Base-by-base conservation (phyloP, 2,113 vertebrate species). In the Pterophyllum scalare region DNA sequence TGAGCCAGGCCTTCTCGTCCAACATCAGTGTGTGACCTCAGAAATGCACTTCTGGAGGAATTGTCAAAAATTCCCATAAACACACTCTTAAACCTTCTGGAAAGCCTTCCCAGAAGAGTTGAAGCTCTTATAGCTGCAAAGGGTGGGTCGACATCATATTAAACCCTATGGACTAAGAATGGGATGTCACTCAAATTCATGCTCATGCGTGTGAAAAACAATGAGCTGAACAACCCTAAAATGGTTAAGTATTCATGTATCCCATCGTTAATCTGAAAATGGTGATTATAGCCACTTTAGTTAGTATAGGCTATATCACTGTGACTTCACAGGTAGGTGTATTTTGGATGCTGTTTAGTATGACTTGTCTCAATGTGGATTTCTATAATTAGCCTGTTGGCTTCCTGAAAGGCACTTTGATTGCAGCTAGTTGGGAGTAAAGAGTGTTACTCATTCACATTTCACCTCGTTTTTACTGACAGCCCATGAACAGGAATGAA, bases 401-500 rank as follows among this genome's bases (percentile, higher is more conserved):
- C 13, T 52, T 33, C 13, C 75, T 13, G 31, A 77, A 43, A 24
- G 20, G 67, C 38, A 52, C 49, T 87, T 33, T 81, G 67, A 72
- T 54, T 72, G 58, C 14, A 60, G 61, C 65, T 62, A 46, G 40
- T 7, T 33, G n/a, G 17, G 26, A 40, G 52, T 54, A 54, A 72
- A 72, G 67, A 54, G 1, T 31, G 67, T 2, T 72, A 20, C 49
- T 87, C 17, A 19, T 35, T 87, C 75, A 43, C 67, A 79, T 67
- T 81, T 77, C 2, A 24, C 62, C 20, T 74, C 5, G 67, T 77
- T 85, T 33, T 79, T 40, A 49, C 7, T 75, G n/a, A 75, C 59
- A 64, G 86, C 19, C 76, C 33, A 22, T 76, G 56, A 83, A 83
- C 61, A 72, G 81, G 24, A 85, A 75, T 57, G 54, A 62, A 61